phyloP scores from a whole-genome alignment of 2,113 vertebrate species.

The Gallinago jamesoni region DNA sequence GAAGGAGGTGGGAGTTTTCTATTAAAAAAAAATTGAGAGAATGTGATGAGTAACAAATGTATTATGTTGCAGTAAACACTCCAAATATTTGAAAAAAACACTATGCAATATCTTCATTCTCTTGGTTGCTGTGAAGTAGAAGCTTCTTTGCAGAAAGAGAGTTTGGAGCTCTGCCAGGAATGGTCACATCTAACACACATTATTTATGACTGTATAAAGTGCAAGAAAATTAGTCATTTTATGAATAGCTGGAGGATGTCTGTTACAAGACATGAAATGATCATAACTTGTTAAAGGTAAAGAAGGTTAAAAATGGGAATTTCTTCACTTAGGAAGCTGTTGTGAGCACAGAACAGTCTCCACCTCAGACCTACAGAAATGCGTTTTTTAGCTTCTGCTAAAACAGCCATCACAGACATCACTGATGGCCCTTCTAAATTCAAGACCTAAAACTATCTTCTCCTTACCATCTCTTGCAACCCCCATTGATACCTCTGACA shows the following conservation, averaged over 20 bases:
- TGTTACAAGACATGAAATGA: neutral
- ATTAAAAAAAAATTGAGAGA: neutral
- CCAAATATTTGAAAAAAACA: neutral
- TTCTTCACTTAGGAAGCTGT: neutral
- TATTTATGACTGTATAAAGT: constrained; percentile 16
- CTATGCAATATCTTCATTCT: neutral
- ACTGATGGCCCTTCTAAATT: neutral
- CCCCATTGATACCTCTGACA: neutral
- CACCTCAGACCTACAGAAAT: neutral
- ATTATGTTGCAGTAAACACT: neutral
- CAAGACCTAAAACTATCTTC: neutral
- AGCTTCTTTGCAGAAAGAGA: neutral
- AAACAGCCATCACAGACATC: neutral
- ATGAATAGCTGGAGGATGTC: constrained; percentile 5
- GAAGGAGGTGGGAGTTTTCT: neutral
- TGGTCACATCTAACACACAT: neutral
- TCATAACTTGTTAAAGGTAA: neutral
- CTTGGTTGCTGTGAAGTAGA: neutral
- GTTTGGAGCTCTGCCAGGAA: constrained; percentile 24
- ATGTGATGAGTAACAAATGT: neutral
- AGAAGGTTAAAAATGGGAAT: neutral
- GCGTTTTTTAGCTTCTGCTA: neutral
- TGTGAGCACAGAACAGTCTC: neutral
- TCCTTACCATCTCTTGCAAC: neutral
- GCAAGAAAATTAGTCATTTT: constrained; percentile 6